phyloP scores from a whole-genome alignment of 2,888 invertebrate genomes.

The Sabatieria punctata region DNA sequence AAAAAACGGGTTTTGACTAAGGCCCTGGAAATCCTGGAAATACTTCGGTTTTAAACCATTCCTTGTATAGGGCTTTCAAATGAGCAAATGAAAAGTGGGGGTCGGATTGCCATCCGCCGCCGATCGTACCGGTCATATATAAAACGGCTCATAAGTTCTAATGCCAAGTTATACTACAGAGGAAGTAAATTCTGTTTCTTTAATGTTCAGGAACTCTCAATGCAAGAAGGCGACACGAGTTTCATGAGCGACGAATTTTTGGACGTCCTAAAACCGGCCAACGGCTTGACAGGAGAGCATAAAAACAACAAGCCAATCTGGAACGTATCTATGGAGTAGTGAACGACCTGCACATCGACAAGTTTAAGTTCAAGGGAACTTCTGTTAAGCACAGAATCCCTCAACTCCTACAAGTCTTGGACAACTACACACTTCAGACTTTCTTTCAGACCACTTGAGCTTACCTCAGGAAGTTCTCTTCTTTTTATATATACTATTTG shows the following conservation, averaged over 20 bases:
- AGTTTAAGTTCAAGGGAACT: constrained; percentile 50
- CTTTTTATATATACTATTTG: no score
- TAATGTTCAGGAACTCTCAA: background rate
- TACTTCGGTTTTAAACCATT: no score
- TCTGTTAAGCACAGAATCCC: constrained; percentile 45
- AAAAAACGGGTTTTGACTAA: no score
- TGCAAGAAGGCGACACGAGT: background rate
- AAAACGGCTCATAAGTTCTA: no score
- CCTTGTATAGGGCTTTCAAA: no score
- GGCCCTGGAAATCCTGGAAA: no score
- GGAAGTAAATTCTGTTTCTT: no score
- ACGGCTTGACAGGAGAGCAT: background rate
- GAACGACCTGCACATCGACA: constrained; percentile 50
- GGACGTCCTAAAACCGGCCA: background rate
- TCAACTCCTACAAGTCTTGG: constrained; percentile 41
- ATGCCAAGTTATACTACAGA: no score
- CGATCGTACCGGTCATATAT: no score
- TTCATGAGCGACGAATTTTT: constrained; percentile 1
- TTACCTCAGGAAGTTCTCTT: no score
- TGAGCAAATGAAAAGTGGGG: no score
- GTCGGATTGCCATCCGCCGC: no score
- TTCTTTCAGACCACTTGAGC: constrained; percentile 40
- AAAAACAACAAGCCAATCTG: constrained; percentile 41
- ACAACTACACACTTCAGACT: constrained; percentile 43
- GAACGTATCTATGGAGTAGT: constrained; percentile 49